These are phyloP conservation scores for Listronotus oregonensis DNA, from an alignment of 1,140 invertebrate genomes.

Conservation along the genomic window DNA sequence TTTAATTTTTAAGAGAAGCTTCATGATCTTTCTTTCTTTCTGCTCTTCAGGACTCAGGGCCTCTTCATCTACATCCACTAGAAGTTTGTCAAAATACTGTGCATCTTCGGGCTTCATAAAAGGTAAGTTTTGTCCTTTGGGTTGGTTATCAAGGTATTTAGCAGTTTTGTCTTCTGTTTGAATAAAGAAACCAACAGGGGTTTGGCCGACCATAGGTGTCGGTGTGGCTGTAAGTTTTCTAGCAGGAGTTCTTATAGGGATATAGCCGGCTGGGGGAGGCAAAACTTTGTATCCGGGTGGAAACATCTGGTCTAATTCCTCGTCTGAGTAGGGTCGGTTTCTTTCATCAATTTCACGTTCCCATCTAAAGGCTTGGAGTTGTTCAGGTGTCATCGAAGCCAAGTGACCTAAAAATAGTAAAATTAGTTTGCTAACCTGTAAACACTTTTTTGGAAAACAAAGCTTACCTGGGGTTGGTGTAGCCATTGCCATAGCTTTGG, in stretches of 20 bases:
- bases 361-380: conserved; percentile 98
- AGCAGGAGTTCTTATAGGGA: conserved; percentile 96
- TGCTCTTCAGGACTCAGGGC: conserved; percentile 93
- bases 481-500: conserved; percentile 96
- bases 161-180: conserved; percentile 85
- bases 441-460: background rate
- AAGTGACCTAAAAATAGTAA: conserved; percentile 68
- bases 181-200: conserved; percentile 93
- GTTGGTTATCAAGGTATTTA: conserved; percentile 95
- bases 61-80: conserved; percentile 98
- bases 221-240: conserved; percentile 97
- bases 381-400: conserved; percentile 98
- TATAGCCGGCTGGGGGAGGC: conserved; percentile 92
- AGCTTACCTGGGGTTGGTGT: conserved; percentile 84
- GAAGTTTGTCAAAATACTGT: conserved; percentile 98
- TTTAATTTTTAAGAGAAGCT: conserved; percentile 96
- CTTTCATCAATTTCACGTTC: conserved; percentile 98
- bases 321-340: conserved; percentile 94
- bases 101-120: conserved; percentile 99
- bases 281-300: conserved; percentile 98
- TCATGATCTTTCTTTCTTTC: conserved; percentile 99
- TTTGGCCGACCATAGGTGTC: conserved; percentile 85
- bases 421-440: background rate
- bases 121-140: conserved; percentile 90
- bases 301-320: conserved; percentile 96